A percentile compares a stretch with the other conserved stretches of the same genome.
Conservation (phyloP, 2,888 invertebrate genomes). For the Stenotaenia linearis region DNA sequence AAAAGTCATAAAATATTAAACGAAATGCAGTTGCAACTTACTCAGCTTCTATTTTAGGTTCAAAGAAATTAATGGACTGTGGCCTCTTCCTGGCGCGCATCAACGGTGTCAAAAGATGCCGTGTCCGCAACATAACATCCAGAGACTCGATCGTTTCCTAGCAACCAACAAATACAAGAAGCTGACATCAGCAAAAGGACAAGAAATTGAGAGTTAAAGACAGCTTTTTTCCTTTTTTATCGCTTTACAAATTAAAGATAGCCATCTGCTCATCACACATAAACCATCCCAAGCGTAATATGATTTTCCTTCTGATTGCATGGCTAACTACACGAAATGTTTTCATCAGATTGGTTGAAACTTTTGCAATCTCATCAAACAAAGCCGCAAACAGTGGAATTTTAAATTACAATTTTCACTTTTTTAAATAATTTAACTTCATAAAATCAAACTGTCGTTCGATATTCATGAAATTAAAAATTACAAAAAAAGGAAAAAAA, state of each 20-base stretch:
- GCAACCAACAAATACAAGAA: background rate
- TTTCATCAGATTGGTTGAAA: background rate
- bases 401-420: background rate
- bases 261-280: background rate
- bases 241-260: background rate
- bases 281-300: no score
- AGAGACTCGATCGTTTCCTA: background rate
- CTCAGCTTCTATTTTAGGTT: constrained; percentile 78
- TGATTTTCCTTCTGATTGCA: background rate
- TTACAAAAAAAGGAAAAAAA: background rate
- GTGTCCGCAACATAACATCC: constrained; percentile 4
- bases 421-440: no score
- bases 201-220: background rate
- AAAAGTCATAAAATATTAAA: constrained; percentile 14
- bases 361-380: background rate
- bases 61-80: constrained; percentile 73
- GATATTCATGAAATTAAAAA: background rate
- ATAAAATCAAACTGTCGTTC: no score
- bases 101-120: constrained; percentile 17
- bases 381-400: background rate
- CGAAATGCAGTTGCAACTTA: constrained; percentile 54
- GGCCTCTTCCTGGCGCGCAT: constrained; percentile 61
- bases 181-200: background rate
- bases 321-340: background rate
- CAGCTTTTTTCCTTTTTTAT: background rate